Evolutionary conservation across 2,113 vertebrate species (phyloP).

Genomic region (Silurus glanis): DNA sequence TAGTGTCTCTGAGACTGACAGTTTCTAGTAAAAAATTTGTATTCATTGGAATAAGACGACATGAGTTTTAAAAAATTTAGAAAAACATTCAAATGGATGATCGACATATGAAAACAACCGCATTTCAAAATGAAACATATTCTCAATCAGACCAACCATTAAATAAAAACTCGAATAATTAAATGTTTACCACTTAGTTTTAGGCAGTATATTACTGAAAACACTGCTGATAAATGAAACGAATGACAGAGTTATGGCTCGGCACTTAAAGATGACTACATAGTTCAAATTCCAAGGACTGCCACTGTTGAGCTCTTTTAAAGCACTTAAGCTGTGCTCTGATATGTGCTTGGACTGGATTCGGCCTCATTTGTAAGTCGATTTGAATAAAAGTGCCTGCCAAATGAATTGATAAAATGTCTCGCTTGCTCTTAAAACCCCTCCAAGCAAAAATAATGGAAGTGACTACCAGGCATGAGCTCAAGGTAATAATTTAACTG

Average conservation of each 20-base stretch:
- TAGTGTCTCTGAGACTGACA: neutral
- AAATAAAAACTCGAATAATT: neutral
- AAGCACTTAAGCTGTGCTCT: neutral
- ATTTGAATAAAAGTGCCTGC: neutral
- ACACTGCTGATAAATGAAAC: neutral
- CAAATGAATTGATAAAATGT: neutral
- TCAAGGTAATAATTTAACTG: conserved; percentile 10
- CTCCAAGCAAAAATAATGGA: neutral
- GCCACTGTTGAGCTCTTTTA: neutral
- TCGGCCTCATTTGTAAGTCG: neutral
- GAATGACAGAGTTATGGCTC: neutral
- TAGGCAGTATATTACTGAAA: neutral
- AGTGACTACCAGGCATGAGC: neutral
- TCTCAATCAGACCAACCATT: neutral
- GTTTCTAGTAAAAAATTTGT: neutral
- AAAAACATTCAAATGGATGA: neutral
- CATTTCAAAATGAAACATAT: neutral
- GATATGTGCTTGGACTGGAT: neutral
- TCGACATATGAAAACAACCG: neutral
- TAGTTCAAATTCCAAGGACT: neutral
- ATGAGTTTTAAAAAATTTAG: neutral
- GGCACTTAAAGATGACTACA: neutral
- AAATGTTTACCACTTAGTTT: neutral
- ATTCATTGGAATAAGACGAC: neutral
- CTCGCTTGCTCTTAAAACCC: neutral